A percentile compares a stretch with the other conserved stretches of the same genome.
These are phyloP conservation scores for Sabellastarte sp. DNA, from an alignment of 2,888 invertebrate species.

Conservation along the genomic window DNA sequence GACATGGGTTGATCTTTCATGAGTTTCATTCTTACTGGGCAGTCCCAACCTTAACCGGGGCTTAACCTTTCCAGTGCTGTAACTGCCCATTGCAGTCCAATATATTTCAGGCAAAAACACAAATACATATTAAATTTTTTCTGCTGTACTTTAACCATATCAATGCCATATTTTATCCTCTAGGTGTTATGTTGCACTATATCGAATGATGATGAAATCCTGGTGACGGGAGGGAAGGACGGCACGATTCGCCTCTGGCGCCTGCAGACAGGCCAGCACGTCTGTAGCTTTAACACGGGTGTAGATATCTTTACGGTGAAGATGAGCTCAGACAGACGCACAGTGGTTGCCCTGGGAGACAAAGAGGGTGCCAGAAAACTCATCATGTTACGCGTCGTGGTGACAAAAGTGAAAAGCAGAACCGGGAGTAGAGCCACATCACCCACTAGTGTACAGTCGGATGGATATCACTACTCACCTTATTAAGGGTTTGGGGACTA, in stretches of 20 bases:
- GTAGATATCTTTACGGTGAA: conserved; percentile 58
- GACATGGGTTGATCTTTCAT: no score
- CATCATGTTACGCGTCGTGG: conserved; percentile 57
- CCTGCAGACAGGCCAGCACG: conserved; percentile 48
- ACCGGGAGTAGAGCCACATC: conserved; percentile 16
- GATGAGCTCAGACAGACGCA: conserved; percentile 56
- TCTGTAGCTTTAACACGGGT: conserved; percentile 55
- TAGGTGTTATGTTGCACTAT: conserved; percentile 58
- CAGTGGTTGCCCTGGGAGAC: conserved; percentile 59
- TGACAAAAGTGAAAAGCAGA: conserved; percentile 21
- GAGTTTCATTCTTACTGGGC: no score
- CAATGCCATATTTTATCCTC: no score
- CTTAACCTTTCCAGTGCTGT: no score
- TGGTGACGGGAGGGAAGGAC: conserved; percentile 57
- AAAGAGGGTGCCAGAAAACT: conserved; percentile 56
- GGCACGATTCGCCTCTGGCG: conserved; percentile 58
- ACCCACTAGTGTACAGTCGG: conserved; percentile 15
- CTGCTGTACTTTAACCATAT: no score
- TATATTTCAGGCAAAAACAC: no score
- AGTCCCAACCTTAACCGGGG: no score
- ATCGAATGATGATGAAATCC: conserved; percentile 55
- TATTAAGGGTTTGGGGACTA: no score
- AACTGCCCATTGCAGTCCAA: no score
- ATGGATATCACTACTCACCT: no score
- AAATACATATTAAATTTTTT: no score